Evolutionary conservation across 2,113 vertebrate genomes (phyloP).

Genomic region (Paedocypris sp.): DNA sequence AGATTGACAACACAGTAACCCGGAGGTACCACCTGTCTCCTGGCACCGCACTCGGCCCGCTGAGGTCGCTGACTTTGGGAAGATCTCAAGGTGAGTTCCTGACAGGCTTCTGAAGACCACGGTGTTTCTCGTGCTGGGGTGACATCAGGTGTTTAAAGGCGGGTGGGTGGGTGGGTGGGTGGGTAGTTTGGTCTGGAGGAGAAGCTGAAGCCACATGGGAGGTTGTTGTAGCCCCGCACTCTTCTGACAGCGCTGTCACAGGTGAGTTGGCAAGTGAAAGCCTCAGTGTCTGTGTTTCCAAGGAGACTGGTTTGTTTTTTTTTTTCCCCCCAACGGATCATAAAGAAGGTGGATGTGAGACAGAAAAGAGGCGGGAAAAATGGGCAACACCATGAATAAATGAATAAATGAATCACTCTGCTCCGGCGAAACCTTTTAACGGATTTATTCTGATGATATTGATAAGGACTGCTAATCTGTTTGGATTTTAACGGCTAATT

Average conservation of each 20-base stretch:
- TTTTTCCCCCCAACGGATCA: no score
- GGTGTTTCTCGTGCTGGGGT: not conserved
- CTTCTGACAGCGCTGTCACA: constrained; percentile 17
- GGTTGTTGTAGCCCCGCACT: constrained; percentile 3
- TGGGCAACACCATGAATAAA: no score
- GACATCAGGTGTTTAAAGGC: not conserved
- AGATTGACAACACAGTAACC: constrained; percentile 67
- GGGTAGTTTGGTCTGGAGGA: constrained; percentile 7
- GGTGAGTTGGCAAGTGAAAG: constrained; percentile 32
- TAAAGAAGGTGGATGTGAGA: constrained; percentile 3
- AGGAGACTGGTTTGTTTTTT: constrained; percentile 25
- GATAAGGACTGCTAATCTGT: no score
- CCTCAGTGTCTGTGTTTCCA: constrained; percentile 29
- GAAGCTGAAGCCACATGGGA: not conserved
- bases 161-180: constrained; percentile 19
- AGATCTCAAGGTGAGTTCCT: constrained; percentile 64
- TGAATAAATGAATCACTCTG: no score
- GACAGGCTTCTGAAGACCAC: not conserved
- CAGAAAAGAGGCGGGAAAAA: not conserved
- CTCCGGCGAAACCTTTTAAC: no score
- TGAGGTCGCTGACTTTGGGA: constrained; percentile 67
- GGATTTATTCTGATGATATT: no score
- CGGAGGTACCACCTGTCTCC: constrained; percentile 67
- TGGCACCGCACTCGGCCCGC: constrained; percentile 58
- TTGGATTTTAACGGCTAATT: no score